Percentiles rank a stretch among this genome's conserved stretches.
Evolutionary conservation across 2,113 vertebrate genomes (phyloP).

Genomic region (Marcusenius ussheri): DNA sequence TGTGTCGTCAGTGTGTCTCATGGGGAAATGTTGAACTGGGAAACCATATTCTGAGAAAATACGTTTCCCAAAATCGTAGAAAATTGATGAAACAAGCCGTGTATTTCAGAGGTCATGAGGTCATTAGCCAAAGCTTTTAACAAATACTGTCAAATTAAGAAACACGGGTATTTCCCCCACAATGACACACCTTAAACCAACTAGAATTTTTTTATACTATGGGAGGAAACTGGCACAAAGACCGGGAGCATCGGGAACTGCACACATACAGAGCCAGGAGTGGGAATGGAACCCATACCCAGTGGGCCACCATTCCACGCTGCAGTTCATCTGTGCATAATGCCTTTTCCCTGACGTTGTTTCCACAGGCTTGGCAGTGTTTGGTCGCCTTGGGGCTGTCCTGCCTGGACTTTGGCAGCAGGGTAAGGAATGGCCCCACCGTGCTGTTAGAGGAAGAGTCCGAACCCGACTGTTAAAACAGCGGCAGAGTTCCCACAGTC

Average conservation of each 20-base stretch:
- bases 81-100: neutral
- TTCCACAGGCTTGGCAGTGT: constrained; percentile 74
- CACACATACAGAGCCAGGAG: neutral
- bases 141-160: neutral
- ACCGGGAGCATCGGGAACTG: neutral
- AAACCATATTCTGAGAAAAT: neutral
- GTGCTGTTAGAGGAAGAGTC: constrained; percentile 63
- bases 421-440: constrained; percentile 72
- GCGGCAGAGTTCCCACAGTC: constrained; percentile 25
- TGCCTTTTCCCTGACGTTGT: neutral
- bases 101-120: neutral
- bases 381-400: constrained; percentile 77
- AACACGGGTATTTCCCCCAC: neutral
- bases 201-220: neutral
- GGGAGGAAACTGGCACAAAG: neutral
- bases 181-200: neutral
- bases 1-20: neutral
- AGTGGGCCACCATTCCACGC: neutral
- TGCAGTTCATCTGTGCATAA: neutral
- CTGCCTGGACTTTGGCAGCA: constrained; percentile 70
- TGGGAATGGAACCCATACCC: neutral
- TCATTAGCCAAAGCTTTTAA: neutral
- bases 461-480: constrained; percentile 49
- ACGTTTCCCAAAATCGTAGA: neutral
- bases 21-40: neutral